Evolutionary conservation across 2,113 vertebrate genomes (phyloP).

Genomic region (Gobio gobio): DNA sequence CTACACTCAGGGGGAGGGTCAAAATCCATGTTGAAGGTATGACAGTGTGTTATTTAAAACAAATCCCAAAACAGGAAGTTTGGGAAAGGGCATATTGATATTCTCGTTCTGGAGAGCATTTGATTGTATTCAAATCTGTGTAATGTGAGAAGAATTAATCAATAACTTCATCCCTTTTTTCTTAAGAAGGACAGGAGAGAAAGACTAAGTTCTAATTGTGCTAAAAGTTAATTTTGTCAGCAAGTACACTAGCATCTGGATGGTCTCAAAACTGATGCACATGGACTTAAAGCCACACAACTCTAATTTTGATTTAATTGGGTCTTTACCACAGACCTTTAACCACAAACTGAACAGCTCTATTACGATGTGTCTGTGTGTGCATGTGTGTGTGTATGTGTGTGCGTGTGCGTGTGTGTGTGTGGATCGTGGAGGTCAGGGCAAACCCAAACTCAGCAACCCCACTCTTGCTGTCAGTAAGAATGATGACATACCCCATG

Average conservation of each 20-base stretch:
- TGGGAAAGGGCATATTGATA: not conserved
- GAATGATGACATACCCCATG: constrained; percentile 27
- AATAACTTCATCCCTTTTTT: not conserved
- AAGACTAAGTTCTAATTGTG: not conserved
- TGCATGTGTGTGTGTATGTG: not conserved
- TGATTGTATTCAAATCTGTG: not conserved
- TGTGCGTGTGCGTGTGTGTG: not conserved
- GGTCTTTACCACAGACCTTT: not conserved
- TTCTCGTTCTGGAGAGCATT: not conserved
- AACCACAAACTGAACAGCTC: not conserved
- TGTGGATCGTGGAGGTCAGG: not conserved
- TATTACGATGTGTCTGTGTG: not conserved
- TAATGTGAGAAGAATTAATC: not conserved
- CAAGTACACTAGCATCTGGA: not conserved
- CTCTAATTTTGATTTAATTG: not conserved
- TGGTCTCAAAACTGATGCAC: not conserved
- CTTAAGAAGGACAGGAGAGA: not conserved
- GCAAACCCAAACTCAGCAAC: not conserved
- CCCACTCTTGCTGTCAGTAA: not conserved
- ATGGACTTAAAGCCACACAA: not conserved
- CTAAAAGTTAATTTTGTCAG: not conserved
- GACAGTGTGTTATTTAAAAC: not conserved
- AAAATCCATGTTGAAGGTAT: not conserved
- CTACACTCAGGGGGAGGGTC: not conserved
- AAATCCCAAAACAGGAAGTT: not conserved